phyloP scores from a whole-genome alignment of 2,113 vertebrate genomes.

The Pelusios castaneus region DNA sequence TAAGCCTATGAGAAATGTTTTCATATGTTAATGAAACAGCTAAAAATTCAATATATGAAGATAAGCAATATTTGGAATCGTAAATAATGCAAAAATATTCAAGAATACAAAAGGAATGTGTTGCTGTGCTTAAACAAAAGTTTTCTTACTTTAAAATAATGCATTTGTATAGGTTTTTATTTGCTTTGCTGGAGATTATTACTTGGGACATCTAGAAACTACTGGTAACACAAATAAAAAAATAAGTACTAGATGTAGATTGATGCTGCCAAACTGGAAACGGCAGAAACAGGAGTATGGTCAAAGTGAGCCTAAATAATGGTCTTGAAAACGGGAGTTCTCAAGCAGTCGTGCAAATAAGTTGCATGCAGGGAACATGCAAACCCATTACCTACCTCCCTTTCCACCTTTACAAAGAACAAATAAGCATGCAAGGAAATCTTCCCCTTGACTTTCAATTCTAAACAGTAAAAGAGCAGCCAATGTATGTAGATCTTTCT shows the following conservation, averaged over 20 bases:
- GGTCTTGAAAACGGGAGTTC: not conserved
- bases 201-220: not conserved
- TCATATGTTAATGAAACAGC: not conserved
- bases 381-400: slow-evolving; percentile 54
- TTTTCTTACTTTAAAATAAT: not conserved
- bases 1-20: not conserved
- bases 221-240: not conserved
- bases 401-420: slow-evolving; percentile 40
- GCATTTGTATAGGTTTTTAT: fast-evolving
- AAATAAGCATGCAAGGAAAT: slow-evolving; percentile 16
- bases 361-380: slow-evolving; percentile 32
- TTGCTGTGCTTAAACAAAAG: not conserved
- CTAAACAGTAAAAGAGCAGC: not conserved
- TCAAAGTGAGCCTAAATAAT: slow-evolving; percentile 16
- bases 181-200: not conserved
- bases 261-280: not conserved
- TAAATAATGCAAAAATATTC: not conserved
- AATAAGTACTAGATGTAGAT: not conserved
- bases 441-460: not conserved
- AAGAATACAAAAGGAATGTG: not conserved
- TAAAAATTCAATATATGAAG: not conserved
- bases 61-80: not conserved
- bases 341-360: slow-evolving; percentile 35
- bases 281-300: not conserved
- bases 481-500: not conserved